These are phyloP conservation scores for Chalcosyrphus nemorum DNA, from an alignment of 2,888 invertebrate species.

Conservation along the genomic window DNA sequence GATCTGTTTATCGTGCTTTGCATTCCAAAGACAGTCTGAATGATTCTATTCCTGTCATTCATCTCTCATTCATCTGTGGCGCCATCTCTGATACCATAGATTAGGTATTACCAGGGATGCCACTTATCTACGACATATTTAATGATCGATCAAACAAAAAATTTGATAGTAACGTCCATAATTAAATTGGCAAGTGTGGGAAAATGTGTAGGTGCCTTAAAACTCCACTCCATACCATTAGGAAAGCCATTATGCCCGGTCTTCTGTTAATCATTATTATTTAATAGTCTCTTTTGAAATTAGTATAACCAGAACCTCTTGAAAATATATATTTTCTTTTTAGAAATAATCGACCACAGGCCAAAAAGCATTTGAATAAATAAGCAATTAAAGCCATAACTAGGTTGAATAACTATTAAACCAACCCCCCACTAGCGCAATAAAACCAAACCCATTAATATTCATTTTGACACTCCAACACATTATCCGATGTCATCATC, in stretches of 20 bases:
- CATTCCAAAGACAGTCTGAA: no score
- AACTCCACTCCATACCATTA: background rate
- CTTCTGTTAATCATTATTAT: background rate
- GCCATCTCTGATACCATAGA: no score
- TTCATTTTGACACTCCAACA: constrained; percentile 60
- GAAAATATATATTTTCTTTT: background rate
- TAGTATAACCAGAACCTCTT: background rate
- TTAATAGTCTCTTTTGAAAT: background rate
- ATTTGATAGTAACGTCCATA: background rate
- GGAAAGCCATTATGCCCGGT: background rate
- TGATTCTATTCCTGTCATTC: no score
- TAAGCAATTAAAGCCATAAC: constrained; percentile 24
- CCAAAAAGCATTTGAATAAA: constrained; percentile 32
- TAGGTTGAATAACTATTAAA: background rate
- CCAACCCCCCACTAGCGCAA: constrained; percentile 36
- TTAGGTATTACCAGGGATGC: no score
- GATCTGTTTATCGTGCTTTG: no score
- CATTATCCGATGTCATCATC: constrained; percentile 46
- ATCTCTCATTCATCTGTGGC: no score
- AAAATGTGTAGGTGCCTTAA: background rate
- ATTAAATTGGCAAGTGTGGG: background rate
- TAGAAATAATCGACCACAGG: background rate
- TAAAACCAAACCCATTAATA: constrained; percentile 39
- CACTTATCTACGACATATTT: no score
- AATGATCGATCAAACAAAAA: no score